These are phyloP conservation scores for Agelaius tricolor DNA, from an alignment of 2,113 vertebrate genomes.

Conservation along the genomic window DNA sequence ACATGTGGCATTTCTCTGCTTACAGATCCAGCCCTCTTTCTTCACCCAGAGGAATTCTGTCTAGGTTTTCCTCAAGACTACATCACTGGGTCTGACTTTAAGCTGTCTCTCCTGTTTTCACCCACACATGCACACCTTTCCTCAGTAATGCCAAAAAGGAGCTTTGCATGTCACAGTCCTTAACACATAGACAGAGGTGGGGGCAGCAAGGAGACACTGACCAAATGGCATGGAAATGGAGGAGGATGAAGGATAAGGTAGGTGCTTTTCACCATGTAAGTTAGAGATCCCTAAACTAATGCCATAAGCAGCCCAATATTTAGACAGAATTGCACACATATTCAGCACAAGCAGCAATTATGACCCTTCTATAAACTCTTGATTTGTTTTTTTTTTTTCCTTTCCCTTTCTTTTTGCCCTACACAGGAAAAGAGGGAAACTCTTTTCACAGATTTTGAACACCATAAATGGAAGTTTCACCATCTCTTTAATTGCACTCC, in stretches of 20 bases:
- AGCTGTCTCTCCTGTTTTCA: neutral
- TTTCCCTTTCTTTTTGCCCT: neutral
- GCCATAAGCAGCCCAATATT: neutral
- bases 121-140: neutral
- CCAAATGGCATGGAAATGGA: neutral
- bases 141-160: neutral
- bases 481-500: neutral
- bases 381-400: neutral
- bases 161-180: accelerated
- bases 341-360: neutral
- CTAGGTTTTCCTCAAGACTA: neutral
- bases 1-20: neutral
- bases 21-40: neutral
- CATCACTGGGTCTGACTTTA: neutral
- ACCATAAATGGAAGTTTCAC: neutral
- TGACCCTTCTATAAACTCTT: neutral
- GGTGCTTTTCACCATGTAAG: neutral
- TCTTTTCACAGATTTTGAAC: neutral
- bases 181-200: neutral
- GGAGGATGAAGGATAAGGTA: neutral
- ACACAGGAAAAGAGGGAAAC: neutral
- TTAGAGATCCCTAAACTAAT: neutral
- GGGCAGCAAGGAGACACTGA: neutral
- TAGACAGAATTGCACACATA: neutral
- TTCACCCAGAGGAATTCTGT: neutral